These are phyloP conservation scores for Ctenicera cuprea DNA, from an alignment of 2,888 invertebrate species.

Conservation along the genomic window DNA sequence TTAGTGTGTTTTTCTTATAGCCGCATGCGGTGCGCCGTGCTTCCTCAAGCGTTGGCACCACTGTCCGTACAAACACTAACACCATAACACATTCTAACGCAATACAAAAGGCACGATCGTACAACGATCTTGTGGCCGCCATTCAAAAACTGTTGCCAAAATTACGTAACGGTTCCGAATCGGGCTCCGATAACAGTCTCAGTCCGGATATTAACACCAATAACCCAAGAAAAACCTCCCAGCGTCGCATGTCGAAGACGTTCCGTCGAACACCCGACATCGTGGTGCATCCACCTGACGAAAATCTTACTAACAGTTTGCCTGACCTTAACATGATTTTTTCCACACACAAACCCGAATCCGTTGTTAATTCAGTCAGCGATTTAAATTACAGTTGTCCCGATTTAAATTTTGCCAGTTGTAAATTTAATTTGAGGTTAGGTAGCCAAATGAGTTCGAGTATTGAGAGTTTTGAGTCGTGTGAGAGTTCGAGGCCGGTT, in stretches of 20 bases:
- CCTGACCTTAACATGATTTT: conserved; percentile 65
- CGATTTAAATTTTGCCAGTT: conserved; percentile 58
- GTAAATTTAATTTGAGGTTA: neutral
- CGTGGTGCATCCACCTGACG: conserved; percentile 65
- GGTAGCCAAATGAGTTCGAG: conserved; percentile 32
- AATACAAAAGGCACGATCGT: conserved; percentile 61
- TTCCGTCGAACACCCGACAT: conserved; percentile 64
- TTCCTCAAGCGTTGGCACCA: conserved; percentile 66
- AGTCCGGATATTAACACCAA: conserved; percentile 38
- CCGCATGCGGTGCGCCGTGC: conserved; percentile 67
- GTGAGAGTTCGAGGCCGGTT: conserved; percentile 32
- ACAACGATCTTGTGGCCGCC: conserved; percentile 68
- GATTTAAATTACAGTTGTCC: conserved; percentile 66
- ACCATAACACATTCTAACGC: neutral
- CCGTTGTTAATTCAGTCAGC: conserved; percentile 56
- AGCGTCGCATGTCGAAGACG: conserved; percentile 65
- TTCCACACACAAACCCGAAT: neutral
- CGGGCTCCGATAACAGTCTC: conserved; percentile 20
- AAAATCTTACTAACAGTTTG: conserved; percentile 67
- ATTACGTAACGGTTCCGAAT: conserved; percentile 46
- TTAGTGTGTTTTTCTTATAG: conserved; percentile 68
- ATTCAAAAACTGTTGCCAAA: conserved; percentile 68
- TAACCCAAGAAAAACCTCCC: conserved; percentile 59
- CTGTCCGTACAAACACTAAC: conserved; percentile 56
- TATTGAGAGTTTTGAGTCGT: conserved; percentile 53